Percentiles rank a stretch among this genome's conserved stretches.
These are phyloP conservation scores for Monomorium pharaonis DNA, from an alignment of 1,140 invertebrate genomes.

Conservation along the genomic window DNA sequence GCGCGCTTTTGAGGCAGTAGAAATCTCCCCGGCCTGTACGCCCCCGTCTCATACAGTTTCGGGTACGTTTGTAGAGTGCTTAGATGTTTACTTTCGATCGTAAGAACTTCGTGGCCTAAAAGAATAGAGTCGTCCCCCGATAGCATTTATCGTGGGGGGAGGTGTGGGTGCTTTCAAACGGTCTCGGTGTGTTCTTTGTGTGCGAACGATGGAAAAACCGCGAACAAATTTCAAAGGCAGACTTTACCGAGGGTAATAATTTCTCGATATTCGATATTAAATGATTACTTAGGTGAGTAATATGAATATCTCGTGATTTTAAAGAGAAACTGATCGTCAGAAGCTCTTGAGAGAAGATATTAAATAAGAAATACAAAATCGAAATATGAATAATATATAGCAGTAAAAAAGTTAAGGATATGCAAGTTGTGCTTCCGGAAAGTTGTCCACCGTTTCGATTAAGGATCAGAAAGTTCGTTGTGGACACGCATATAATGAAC, in stretches of 20 bases:
- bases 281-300: background rate
- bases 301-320: background rate
- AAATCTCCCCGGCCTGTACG: conserved; percentile 43
- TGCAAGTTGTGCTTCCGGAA: background rate
- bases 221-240: background rate
- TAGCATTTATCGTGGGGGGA: conserved; percentile 43
- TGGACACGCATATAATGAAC: background rate
- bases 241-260: conserved; percentile 16
- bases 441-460: conserved; percentile 7
- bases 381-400: background rate
- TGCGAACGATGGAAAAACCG: conserved; percentile 68
- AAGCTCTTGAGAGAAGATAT: background rate
- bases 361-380: background rate
- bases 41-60: conserved; percentile 51
- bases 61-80: conserved; percentile 52
- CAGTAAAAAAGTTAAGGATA: background rate
- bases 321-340: background rate
- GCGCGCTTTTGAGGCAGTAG: conserved; percentile 44
- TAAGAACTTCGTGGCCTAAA: conserved; percentile 52
- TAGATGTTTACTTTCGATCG: conserved; percentile 69
- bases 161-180: conserved; percentile 41
- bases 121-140: conserved; percentile 46
- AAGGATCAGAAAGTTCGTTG: conserved; percentile 17
- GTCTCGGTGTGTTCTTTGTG: conserved; percentile 28
- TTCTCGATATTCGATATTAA: background rate